A percentile compares a stretch with the other conserved stretches of the same genome.
phyloP scores from a whole-genome alignment of 1,140 invertebrate species.

The Drosophila mojavensis region DNA sequence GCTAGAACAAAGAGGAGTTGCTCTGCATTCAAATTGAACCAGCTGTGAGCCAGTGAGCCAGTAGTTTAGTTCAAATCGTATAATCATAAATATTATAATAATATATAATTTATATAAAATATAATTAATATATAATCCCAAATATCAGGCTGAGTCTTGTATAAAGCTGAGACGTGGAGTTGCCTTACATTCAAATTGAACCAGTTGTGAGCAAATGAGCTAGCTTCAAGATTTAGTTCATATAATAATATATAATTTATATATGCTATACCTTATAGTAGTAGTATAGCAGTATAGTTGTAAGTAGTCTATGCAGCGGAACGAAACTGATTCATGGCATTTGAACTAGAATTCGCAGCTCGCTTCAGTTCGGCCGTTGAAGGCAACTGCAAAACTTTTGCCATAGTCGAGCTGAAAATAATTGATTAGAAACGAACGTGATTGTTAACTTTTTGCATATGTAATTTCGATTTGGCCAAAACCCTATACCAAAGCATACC shows the following conservation, averaged over 20 bases:
- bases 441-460: slow-evolving; percentile 83
- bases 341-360: slow-evolving; percentile 1
- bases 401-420: slow-evolving; percentile 64
- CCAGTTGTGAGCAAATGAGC: not conserved
- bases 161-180: not conserved
- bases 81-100: too few species aligned
- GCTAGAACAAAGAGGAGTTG: too few species aligned
- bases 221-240: not conserved
- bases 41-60: too few species aligned
- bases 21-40: too few species aligned
- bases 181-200: not conserved
- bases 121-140: too few species aligned
- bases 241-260: not conserved
- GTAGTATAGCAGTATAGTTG: too few species aligned
- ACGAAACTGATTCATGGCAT: not conserved
- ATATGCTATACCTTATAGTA: too few species aligned
- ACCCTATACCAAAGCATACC: not conserved
- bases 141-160: not conserved
- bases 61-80: too few species aligned
- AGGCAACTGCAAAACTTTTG: slow-evolving; percentile 40
- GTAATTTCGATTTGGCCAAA: slow-evolving; percentile 70
- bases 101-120: too few species aligned
- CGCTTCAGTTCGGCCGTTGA: not conserved
- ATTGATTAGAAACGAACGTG: slow-evolving; percentile 82
- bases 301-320: not conserved